A percentile compares a stretch with the other conserved stretches of the same genome.
Evolutionary conservation across 2,888 invertebrate genomes (phyloP).

Genomic region (Eretmocerus hayati): DNA sequence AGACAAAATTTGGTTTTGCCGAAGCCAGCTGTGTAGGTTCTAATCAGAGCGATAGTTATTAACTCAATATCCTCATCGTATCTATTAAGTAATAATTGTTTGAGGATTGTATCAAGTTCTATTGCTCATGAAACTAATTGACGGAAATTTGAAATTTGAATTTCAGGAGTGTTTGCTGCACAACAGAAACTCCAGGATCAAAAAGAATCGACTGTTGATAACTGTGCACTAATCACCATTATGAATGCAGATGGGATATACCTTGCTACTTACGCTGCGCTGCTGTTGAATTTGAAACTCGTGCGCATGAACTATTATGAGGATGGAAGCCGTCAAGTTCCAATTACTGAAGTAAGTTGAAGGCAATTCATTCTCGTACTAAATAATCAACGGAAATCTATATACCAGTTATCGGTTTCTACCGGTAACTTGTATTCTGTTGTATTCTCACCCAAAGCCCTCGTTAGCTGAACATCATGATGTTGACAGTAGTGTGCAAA

Average conservation of each 20-base stretch:
- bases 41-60: no score
- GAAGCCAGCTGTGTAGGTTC: no score
- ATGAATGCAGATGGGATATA: slow-evolving; percentile 96
- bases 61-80: no score
- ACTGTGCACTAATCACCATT: slow-evolving; percentile 60
- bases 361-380: no score
- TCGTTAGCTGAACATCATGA: no score
- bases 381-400: no score
- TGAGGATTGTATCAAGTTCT: background rate
- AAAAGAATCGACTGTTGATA: slow-evolving; percentile 32
- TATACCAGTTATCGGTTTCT: no score
- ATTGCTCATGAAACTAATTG: background rate
- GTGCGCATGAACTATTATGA: slow-evolving; percentile 69
- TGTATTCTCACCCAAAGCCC: no score
- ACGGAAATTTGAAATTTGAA: background rate
- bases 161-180: slow-evolving; percentile 36
- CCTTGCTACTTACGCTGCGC: slow-evolving; percentile 78
- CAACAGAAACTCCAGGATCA: slow-evolving; percentile 41
- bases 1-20: no score
- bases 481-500: no score
- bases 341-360: slow-evolving; percentile 55
- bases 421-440: no score
- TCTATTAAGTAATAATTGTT: no score
- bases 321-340: slow-evolving; percentile 44
- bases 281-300: slow-evolving; percentile 75